Conservation (phyloP, 2,888 invertebrate genomes). For the Stictocephala bisonia region DNA sequence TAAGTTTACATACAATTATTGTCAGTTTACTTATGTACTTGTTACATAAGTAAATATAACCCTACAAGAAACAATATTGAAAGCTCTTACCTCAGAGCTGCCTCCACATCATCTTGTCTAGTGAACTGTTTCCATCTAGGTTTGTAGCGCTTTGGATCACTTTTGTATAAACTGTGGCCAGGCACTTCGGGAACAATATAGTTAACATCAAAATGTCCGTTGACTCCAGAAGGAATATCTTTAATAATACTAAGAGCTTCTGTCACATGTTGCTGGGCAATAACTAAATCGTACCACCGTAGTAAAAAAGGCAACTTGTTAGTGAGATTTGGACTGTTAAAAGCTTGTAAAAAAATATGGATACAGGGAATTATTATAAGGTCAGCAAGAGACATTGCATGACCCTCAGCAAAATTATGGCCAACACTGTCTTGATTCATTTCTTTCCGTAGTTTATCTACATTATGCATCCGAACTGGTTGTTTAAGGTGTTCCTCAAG, state of each 20-base stretch:
- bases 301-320: conserved; percentile 71
- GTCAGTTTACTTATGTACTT: too few species aligned
- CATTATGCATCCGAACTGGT: conserved; percentile 86
- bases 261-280: conserved; percentile 38
- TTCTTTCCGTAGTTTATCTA: conserved; percentile 66
- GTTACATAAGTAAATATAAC: too few species aligned
- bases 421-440: conserved; percentile 65
- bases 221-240: neutral
- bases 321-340: conserved; percentile 63
- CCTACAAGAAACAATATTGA: too few species aligned
- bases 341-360: conserved; percentile 69
- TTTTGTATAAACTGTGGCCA: conserved; percentile 79
- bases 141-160: conserved; percentile 81
- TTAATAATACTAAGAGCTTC: conserved; percentile 11
- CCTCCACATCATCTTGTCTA: conserved; percentile 76
- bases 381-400: conserved; percentile 85
- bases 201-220: conserved; percentile 17
- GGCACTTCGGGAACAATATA: conserved; percentile 65
- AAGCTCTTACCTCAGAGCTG: conserved; percentile 24
- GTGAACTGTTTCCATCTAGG: conserved; percentile 80
- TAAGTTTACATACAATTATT: too few species aligned
- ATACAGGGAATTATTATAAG: conserved; percentile 80
- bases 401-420: conserved; percentile 87
- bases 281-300: conserved; percentile 70
- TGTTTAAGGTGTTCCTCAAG: conserved; percentile 88